These are phyloP conservation scores for Pararge aegeria DNA, from an alignment of 1,140 invertebrate species.

Conservation along the genomic window DNA sequence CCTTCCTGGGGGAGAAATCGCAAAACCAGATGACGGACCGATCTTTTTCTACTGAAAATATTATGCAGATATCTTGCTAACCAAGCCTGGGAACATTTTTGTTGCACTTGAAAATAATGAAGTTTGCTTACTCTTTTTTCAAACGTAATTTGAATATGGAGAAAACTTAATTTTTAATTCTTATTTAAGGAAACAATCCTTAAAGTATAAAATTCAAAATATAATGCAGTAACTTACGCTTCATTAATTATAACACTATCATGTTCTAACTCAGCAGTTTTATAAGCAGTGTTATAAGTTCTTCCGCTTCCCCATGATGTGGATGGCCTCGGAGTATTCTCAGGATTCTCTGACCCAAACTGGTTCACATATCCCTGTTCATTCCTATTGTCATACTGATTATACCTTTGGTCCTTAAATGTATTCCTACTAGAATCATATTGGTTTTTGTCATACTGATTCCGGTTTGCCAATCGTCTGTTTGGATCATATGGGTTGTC, in stretches of 20 bases:
- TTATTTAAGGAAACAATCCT: too few relatives aligned
- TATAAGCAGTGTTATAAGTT: slow-evolving; percentile 51
- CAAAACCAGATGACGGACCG: too few relatives aligned
- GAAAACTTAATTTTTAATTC: too few relatives aligned
- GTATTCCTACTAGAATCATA: slow-evolving; percentile 47
- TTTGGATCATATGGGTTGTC: slow-evolving; percentile 64
- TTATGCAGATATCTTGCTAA: too few relatives aligned
- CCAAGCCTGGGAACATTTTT: too few relatives aligned
- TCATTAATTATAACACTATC: slow-evolving; percentile 82
- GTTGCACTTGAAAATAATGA: too few relatives aligned
- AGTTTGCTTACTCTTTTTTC: too few relatives aligned
- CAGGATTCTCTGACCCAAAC: slow-evolving; percentile 34
- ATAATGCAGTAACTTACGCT: slow-evolving; percentile 73
- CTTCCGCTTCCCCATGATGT: slow-evolving; percentile 57
- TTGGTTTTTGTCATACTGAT: slow-evolving; percentile 46
- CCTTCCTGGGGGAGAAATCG: too few relatives aligned
- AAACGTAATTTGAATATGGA: too few relatives aligned
- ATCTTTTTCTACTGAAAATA: too few relatives aligned
- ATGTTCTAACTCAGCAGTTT: slow-evolving; percentile 58
- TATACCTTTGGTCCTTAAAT: slow-evolving; percentile 50
- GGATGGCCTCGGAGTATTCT: slow-evolving; percentile 50
- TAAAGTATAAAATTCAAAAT: too few relatives aligned
- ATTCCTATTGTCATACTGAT: slow-evolving; percentile 55
- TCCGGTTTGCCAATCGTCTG: slow-evolving; percentile 45
- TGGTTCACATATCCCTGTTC: slow-evolving; percentile 45